Evolutionary conservation across 2,113 vertebrate genomes (phyloP).

Genomic region (Thunnus maccoyii): DNA sequence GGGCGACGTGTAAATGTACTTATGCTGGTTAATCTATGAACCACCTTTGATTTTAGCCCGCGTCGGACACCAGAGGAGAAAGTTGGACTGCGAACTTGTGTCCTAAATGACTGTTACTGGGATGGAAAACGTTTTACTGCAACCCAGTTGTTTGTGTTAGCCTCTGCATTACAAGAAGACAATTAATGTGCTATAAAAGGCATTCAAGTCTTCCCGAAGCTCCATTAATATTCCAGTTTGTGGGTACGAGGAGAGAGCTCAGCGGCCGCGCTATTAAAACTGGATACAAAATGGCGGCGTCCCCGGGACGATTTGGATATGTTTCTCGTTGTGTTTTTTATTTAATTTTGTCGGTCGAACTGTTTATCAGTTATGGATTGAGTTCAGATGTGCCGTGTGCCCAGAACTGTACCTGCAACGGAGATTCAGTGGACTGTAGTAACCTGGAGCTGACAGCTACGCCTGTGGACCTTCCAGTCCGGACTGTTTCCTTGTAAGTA

Average conservation of each 20-base stretch:
- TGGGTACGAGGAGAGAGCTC: slow-evolving; percentile 75
- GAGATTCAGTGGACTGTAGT: slow-evolving; percentile 89
- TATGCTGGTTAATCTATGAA: slow-evolving; percentile 48
- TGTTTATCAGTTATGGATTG: slow-evolving; percentile 58
- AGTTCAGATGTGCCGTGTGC: slow-evolving; percentile 81
- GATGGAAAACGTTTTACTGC: slow-evolving; percentile 35
- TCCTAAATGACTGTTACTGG: slow-evolving; percentile 56
- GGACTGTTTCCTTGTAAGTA: slow-evolving; percentile 94
- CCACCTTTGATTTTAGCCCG: slow-evolving; percentile 74
- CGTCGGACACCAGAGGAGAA: slow-evolving; percentile 61
- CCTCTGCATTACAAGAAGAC: neutral
- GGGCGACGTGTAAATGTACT: slow-evolving; percentile 12
- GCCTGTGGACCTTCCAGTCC: slow-evolving; percentile 88
- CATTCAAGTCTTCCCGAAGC: slow-evolving; percentile 13
- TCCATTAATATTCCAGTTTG: slow-evolving; percentile 59
- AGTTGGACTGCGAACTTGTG: slow-evolving; percentile 68
- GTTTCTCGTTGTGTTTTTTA: slow-evolving; percentile 76
- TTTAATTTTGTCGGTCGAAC: slow-evolving; percentile 75
- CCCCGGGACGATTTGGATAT: slow-evolving; percentile 83
- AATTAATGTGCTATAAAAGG: slow-evolving; percentile 46
- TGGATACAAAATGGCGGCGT: slow-evolving; percentile 96
- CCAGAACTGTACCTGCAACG: slow-evolving; percentile 88
- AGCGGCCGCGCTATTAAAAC: slow-evolving; percentile 79
- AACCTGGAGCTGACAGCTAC: slow-evolving; percentile 81
- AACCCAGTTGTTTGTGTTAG: neutral